These are phyloP conservation scores for Lipophrys pholis DNA, from an alignment of 2,113 vertebrate genomes.

Conservation along the genomic window DNA sequence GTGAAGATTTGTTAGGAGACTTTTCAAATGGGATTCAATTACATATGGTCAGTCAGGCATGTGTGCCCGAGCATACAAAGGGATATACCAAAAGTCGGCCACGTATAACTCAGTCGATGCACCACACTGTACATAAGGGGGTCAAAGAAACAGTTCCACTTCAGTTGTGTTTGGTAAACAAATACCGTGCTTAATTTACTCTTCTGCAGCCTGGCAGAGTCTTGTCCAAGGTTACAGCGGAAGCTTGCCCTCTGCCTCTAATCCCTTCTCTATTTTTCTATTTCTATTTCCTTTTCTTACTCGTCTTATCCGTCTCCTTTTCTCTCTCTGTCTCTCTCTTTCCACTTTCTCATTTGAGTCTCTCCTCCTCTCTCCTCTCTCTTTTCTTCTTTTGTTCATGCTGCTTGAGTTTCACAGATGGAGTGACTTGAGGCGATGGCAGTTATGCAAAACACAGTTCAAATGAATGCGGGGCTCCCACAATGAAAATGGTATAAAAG, in stretches of 20 bases:
- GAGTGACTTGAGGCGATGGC: conserved; percentile 76
- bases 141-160: conserved; percentile 41
- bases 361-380: conserved; percentile 23
- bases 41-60: conserved; percentile 45
- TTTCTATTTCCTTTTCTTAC: conserved; percentile 14
- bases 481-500: conserved; percentile 69
- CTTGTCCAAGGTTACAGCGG: conserved; percentile 39
- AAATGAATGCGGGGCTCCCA: conserved; percentile 69
- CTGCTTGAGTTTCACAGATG: conserved; percentile 78
- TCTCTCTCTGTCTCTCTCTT: conserved; percentile 1
- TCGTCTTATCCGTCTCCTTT: conserved; percentile 10
- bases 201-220: conserved; percentile 17
- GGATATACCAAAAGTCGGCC: conserved; percentile 8
- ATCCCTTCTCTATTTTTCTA: conserved; percentile 30
- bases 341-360: conserved; percentile 29
- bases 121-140: background rate
- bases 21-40: conserved; percentile 61
- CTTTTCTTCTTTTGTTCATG: conserved; percentile 66
- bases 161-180: conserved; percentile 41
- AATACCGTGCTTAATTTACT: conserved; percentile 43
- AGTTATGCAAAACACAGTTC: conserved; percentile 78
- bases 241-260: conserved; percentile 44
- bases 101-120: background rate
- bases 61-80: conserved; percentile 33
- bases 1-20: conserved; percentile 55